Conservation (phyloP, 2,888 invertebrate genomes). For the Rosalia funebris region DNA sequence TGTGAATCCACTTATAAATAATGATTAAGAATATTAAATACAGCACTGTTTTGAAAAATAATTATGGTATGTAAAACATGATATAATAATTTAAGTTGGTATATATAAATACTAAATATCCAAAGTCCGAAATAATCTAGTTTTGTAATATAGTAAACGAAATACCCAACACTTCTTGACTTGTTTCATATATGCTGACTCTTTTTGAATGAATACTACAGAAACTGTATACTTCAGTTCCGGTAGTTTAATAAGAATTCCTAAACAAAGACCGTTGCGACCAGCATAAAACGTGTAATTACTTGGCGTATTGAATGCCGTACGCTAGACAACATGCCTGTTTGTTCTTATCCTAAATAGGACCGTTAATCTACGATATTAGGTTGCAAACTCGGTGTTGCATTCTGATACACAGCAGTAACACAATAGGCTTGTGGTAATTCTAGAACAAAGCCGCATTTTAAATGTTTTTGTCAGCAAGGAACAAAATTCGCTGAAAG, state of each 20-base stretch:
- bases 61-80: no score
- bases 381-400: conserved; percentile 14
- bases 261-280: background rate
- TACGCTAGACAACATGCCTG: conserved; percentile 4
- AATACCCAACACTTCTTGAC: no score
- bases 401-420: conserved; percentile 28
- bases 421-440: conserved; percentile 37
- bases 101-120: no score
- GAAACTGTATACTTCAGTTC: background rate
- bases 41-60: no score
- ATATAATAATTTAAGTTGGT: no score
- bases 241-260: conserved; percentile 8
- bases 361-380: conserved; percentile 13
- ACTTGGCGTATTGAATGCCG: conserved; percentile 8
- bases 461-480: no score
- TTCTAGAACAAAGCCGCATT: conserved; percentile 40
- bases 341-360: conserved; percentile 14
- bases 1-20: no score
- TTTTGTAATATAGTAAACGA: no score
- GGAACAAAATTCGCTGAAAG: no score
- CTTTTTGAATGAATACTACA: no score
- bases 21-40: no score
- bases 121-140: no score
- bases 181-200: background rate
- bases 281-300: conserved; percentile 9